Evolutionary conservation across 2,888 invertebrate species (phyloP).

Genomic region (Lepetodrilus schrolli): DNA sequence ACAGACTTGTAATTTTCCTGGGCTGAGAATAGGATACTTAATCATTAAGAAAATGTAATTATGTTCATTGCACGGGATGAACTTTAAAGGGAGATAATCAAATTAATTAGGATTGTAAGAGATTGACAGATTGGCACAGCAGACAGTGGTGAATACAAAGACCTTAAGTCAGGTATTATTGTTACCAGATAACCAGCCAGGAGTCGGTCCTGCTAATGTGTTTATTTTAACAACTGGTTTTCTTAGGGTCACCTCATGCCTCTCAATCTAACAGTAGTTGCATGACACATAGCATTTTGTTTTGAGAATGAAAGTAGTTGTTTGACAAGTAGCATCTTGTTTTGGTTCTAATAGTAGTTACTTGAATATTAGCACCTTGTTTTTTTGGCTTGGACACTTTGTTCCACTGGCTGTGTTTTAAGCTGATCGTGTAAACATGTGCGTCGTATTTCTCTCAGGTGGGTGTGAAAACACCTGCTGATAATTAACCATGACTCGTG

Average conservation of each 20-base stretch:
- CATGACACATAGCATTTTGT: neutral
- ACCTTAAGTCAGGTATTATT: no score
- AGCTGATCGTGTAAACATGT: neutral
- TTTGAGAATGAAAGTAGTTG: neutral
- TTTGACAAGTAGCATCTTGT: neutral
- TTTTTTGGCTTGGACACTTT: neutral
- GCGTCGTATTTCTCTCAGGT: neutral
- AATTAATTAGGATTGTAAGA: neutral
- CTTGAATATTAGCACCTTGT: neutral
- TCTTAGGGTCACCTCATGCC: no score
- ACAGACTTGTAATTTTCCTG: no score
- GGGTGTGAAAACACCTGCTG: neutral
- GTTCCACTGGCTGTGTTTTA: neutral
- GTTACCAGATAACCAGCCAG: neutral
- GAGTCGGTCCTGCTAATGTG: neutral
- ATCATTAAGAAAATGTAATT: no score
- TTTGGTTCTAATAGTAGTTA: neutral
- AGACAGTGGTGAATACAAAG: no score
- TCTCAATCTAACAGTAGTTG: neutral
- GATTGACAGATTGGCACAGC: no score
- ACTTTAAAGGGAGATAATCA: neutral
- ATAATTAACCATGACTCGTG: neutral
- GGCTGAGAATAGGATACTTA: no score
- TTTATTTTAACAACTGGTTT: neutral
- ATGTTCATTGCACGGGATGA: neutral